phyloP scores from a whole-genome alignment of 1,140 invertebrate species.

The Drosophila sp. region DNA sequence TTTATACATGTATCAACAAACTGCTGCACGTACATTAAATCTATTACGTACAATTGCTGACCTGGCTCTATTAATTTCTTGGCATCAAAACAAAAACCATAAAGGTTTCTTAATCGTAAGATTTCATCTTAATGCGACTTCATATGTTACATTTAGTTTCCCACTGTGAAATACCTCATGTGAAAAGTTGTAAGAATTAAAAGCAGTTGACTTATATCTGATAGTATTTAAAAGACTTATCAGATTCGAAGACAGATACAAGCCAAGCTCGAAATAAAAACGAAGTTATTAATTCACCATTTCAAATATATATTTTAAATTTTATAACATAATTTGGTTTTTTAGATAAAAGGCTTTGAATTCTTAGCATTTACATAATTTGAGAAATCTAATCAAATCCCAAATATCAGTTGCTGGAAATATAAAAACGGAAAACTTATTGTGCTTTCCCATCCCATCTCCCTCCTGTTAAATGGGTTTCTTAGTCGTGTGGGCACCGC shows the following conservation, averaged over 20 bases:
- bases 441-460: conserved; percentile 15
- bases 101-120: conserved; percentile 27
- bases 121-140: conserved; percentile 4
- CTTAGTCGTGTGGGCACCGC: conserved; percentile 43
- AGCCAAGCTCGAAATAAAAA: too few relatives aligned
- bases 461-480: conserved; percentile 5
- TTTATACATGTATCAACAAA: conserved; percentile 5
- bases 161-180: neutral
- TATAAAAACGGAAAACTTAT: conserved; percentile 46
- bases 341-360: too few relatives aligned
- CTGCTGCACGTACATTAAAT: conserved; percentile 51
- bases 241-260: too few relatives aligned
- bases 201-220: too few relatives aligned
- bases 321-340: too few relatives aligned
- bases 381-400: neutral
- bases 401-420: conserved; percentile 20
- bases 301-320: too few relatives aligned
- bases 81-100: conserved; percentile 59
- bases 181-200: too few relatives aligned
- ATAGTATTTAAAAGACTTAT: too few relatives aligned
- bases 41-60: conserved; percentile 42
- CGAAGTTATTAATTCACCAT: too few relatives aligned
- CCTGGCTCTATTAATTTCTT: conserved; percentile 55
- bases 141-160: neutral
- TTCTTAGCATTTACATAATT: too few relatives aligned